Conservation (phyloP, 1,140 invertebrate species). For the Lutraria rhynchaena region DNA sequence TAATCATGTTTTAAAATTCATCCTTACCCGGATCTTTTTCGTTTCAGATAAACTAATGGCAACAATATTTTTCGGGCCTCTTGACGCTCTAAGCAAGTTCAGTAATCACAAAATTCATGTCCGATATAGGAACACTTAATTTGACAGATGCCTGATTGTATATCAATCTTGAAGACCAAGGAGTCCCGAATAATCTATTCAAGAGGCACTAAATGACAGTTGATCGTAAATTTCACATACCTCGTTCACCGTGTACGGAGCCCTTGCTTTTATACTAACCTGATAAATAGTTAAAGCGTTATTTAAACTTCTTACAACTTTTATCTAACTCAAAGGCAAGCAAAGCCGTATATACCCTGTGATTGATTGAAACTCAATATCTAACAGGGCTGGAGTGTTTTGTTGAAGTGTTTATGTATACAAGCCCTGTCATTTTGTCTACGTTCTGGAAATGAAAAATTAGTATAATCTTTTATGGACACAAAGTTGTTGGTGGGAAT, state of each 20-base stretch:
- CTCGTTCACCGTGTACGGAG: conserved; percentile 52
- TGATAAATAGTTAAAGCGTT: conserved; percentile 57
- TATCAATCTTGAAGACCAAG: conserved; percentile 32
- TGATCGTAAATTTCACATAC: conserved; percentile 53
- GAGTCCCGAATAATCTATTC: conserved; percentile 21
- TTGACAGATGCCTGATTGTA: conserved; percentile 39
- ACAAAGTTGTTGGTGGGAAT: too few species aligned
- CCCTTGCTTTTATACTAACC: conserved; percentile 29
- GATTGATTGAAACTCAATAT: conserved; percentile 60
- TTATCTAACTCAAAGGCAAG: conserved; percentile 59
- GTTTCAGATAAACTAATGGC: too few species aligned
- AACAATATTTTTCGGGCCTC: too few species aligned
- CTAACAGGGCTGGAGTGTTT: conserved; percentile 52
- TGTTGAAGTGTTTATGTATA: conserved; percentile 59
- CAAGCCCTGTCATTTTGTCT: conserved; percentile 43
- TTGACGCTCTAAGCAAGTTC: too few species aligned
- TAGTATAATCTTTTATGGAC: conserved; percentile 52
- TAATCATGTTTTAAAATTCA: too few species aligned
- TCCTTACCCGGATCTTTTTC: too few species aligned
- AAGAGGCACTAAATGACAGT: conserved; percentile 22
- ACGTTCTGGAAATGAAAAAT: conserved; percentile 55
- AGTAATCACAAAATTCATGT: too few species aligned
- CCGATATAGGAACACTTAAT: not conserved
- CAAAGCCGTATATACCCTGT: conserved; percentile 50
- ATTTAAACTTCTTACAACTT: conserved; percentile 60